Conservation (phyloP, 2,888 invertebrate genomes). For the Pristionchus fissidentatus region DNA sequence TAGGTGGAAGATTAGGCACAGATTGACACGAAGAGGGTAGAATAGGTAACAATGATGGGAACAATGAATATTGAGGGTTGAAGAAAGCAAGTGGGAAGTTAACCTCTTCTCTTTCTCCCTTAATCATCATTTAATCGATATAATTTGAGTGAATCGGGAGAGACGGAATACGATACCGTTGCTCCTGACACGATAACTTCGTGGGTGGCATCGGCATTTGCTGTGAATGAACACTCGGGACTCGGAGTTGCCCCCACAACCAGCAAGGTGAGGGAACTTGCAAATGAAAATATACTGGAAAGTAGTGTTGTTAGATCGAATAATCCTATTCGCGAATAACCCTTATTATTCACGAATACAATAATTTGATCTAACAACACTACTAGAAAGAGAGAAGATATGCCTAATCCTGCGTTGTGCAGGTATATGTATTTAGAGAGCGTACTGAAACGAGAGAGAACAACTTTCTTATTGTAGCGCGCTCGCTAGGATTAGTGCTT, state of each 20-base stretch:
- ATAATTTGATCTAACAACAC: no score
- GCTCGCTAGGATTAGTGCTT: no score
- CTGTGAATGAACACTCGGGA: slow-evolving; percentile 85
- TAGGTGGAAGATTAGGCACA: slow-evolving; percentile 2
- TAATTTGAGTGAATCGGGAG: slow-evolving; percentile 77
- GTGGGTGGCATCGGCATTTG: slow-evolving; percentile 88
- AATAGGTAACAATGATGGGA: neutral
- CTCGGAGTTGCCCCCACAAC: slow-evolving; percentile 83
- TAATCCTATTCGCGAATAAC: no score
- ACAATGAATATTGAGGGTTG: neutral
- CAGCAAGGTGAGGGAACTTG: slow-evolving; percentile 63
- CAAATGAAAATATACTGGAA: no score
- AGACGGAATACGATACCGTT: slow-evolving; percentile 79
- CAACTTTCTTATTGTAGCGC: no score
- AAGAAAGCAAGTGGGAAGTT: neutral
- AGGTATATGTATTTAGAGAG: no score
- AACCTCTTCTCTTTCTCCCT: neutral
- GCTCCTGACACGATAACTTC: slow-evolving; percentile 89
- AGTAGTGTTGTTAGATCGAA: no score
- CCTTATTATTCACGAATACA: no score
- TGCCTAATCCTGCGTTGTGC: no score
- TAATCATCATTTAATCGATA: neutral
- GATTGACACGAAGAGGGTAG: neutral
- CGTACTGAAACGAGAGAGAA: no score
- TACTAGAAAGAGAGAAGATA: neutral